Base-by-base conservation (phyloP, 2,888 invertebrate genomes). In the Nezara viridula region DNA sequence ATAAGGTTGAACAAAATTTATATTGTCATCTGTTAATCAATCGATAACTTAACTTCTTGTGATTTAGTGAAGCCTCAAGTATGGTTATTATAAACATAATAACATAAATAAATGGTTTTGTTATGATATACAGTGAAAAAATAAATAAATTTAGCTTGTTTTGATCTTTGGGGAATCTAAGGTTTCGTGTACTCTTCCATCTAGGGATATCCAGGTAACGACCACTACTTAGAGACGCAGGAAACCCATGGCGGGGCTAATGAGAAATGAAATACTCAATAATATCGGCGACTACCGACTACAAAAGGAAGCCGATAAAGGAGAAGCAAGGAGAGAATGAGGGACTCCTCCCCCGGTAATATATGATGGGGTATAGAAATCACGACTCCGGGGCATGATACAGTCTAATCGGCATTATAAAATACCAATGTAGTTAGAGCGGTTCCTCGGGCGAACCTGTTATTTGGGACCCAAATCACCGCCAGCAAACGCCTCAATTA, bases 381-480 rank as follows among this genome's bases (percentile, higher is more conserved):
- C 88, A 88, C 88, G 88, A 88, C 88, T 88, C 81, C 85, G 81
- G 49, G 89, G 86, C 90, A 89, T 89, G 90, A 90, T 90, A 90
- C 85, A 89, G 89, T 87, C 90, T 90, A 90, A 90, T 90, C 88
- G 90, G 90, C 77, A 90, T 90, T 90, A 90, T 90, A 90, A 90
- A 90, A 90, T 90, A 90, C 90, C 90, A 88, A 90, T 90, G 90
- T 90, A 90, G 90, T 90, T 90, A 90, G 89, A 88, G 90, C 88
- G 89, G 89, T 89, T 85, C 88, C 40, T 50, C 19, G 89, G 85
- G 85, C 85, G 88, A 90, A 90, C 90, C 90, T 90, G 88, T 90
- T 90, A 90, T 90, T 90, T 90, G 86, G 88, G 73, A 73, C 86
- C 90, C 89, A 90, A 90, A 90, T 90, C 90, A 90, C 90, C 88